Percentiles rank a stretch among this genome's conserved stretches.
Conservation (phyloP, 2,113 vertebrate species). For the Cyphomyrus plagiostoma region DNA sequence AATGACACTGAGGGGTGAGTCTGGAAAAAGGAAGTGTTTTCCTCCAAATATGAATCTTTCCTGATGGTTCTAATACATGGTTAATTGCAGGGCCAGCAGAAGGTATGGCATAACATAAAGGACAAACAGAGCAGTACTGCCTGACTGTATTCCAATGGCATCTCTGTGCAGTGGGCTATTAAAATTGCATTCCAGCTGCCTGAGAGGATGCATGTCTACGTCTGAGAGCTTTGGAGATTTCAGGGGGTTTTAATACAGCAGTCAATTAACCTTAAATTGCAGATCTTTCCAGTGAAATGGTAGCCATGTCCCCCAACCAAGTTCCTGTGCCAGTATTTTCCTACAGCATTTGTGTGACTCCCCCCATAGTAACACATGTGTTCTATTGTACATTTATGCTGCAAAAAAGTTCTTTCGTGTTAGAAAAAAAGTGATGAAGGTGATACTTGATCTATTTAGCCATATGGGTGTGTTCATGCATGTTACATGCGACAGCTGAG, state of each 20-base stretch:
- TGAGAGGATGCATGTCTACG: constrained; percentile 18
- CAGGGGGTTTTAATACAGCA: not conserved
- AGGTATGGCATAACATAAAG: constrained; percentile 23
- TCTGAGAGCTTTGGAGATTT: constrained; percentile 6
- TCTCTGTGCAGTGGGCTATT: constrained; percentile 21
- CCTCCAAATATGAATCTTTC: not conserved
- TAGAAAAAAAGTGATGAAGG: not conserved
- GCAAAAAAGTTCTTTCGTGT: not conserved
- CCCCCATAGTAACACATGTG: not conserved
- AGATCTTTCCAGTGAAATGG: not conserved
- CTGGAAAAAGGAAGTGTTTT: not conserved
- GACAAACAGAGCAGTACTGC: not conserved
- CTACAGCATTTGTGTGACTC: not conserved
- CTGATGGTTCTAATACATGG: not conserved
- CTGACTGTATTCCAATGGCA: constrained; percentile 12
- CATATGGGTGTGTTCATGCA: not conserved
- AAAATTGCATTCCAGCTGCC: constrained; percentile 22
- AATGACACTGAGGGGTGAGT: not conserved
- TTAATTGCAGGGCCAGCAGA: not conserved
- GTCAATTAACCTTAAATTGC: not conserved
- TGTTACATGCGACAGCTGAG: not conserved
- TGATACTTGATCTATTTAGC: not conserved
- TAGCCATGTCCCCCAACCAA: not conserved
- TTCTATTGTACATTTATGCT: not conserved
- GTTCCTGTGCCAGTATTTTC: not conserved